Evolutionary conservation across 2,113 vertebrate genomes (phyloP), one percentile per base, ranked within the genome.

Genomic region (Ranitomeya variabilis): DNA sequence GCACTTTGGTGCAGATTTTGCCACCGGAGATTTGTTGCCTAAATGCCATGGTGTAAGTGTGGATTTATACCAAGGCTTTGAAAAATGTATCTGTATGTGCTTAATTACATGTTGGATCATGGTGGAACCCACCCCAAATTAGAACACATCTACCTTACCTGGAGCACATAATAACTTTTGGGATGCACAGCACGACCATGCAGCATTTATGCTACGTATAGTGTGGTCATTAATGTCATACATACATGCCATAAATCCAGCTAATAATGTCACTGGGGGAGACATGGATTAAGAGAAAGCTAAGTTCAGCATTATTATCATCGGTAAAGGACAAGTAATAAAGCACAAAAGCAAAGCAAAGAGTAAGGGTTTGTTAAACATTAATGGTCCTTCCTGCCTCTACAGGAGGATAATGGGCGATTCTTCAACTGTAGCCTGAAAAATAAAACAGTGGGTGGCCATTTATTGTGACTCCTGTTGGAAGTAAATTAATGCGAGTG

Each of bases 401-500:
- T 81, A 81, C 21, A 81, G 23, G 37, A 19, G 79, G 62, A 60
- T 81, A 37, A 81, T 81, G n/a, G 57, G 79, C 23, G 31, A 81
- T 81, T 81, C 26, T 81, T 62, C 14, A 37, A 81, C 57, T 19
- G 26, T 31, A 81, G 79, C 79, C 18, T 81, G 57, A 81, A 81
- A 60, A 62, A 60, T 81, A 81, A 76, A 81, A 62, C 79, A 81
- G 79, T 81, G 79, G 79, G 79, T 60, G 55, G n/a, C 79, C 57
- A 81, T 81, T 81, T 81, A 62, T 60, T 81, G 55, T 59, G 23
- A 59, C 26, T 81, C 16, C 31, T 81, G 79, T 81, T 60, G 55
- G 79, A 81, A 81, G 59, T 81, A 62, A 81, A 81, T 81, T 18
- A 81, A 81, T 81, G 79, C 60, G 79, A 60, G 16, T 81, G 79